Evolutionary conservation across 1,140 invertebrate species (phyloP).

Genomic region (Drosophila albomicans): DNA sequence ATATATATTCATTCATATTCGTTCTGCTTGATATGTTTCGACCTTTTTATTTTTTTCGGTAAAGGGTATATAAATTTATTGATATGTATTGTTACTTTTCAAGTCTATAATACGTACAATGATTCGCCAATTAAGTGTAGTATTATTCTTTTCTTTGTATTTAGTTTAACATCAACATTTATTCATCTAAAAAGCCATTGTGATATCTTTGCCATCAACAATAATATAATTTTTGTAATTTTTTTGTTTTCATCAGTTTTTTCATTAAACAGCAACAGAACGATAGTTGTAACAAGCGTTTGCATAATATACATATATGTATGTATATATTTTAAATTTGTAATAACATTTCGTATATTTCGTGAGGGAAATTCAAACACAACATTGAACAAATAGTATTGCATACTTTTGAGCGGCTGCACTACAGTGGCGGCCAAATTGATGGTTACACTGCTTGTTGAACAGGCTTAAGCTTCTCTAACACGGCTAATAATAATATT

Average conservation of each 20-base stretch:
- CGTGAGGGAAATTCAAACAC: conserved; percentile 38
- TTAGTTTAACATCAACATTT: conserved; percentile 3
- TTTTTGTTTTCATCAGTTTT: conserved; percentile 20
- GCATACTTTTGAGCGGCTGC: conserved; percentile 65
- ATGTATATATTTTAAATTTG: background rate
- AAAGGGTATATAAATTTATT: conserved; percentile 41
- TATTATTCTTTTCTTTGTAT: background rate
- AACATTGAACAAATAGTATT: conserved; percentile 63
- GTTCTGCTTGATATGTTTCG: conserved; percentile 33
- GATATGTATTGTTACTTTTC: conserved; percentile 83
- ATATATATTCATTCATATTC: conserved; percentile 45
- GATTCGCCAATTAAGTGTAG: conserved; percentile 23
- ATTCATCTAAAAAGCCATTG: conserved; percentile 4
- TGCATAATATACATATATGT: background rate
- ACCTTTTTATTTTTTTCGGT: conserved; percentile 10
- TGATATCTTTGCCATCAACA: conserved; percentile 16
- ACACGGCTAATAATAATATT: conserved; percentile 48
- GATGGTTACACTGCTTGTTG: conserved; percentile 2
- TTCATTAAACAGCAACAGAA: conserved; percentile 59
- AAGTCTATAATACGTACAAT: conserved; percentile 73
- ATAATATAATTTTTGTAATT: conserved; percentile 23
- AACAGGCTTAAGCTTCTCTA: conserved; percentile 21
- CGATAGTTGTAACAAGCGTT: conserved; percentile 55
- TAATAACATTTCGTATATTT: conserved; percentile 41
- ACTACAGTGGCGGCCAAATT: conserved; percentile 24